phyloP scores from a whole-genome alignment of 2,113 vertebrate genomes.

The Malurus cyaneus region DNA sequence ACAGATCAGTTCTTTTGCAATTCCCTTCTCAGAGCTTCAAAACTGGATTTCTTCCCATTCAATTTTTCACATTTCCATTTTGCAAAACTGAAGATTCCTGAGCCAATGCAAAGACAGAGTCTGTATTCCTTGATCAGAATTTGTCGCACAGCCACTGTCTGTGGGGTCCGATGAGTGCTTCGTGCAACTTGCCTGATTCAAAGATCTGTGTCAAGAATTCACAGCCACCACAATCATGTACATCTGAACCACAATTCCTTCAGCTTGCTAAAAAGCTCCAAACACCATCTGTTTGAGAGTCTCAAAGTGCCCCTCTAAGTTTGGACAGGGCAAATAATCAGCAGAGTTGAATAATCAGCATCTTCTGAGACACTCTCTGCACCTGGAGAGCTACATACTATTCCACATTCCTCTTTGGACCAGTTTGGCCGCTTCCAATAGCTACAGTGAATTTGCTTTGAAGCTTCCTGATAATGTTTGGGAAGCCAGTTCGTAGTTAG shows the following conservation, averaged over 20 bases:
- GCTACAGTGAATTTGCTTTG: neutral
- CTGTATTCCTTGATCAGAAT: neutral
- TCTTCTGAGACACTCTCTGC: neutral
- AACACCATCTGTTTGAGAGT: neutral
- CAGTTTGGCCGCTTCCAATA: neutral
- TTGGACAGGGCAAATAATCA: neutral
- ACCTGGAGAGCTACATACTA: neutral
- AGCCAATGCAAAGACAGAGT: neutral
- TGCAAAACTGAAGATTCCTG: neutral
- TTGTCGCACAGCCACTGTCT: rapidly evolving
- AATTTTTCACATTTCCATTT: conserved; percentile 22
- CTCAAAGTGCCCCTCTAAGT: neutral
- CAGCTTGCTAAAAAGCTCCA: neutral
- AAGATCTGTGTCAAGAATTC: neutral
- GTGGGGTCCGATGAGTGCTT: rapidly evolving
- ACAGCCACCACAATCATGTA: neutral
- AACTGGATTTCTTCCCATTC: conserved; percentile 31
- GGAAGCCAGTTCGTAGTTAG: neutral
- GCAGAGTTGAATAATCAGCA: neutral
- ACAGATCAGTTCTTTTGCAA: conserved; percentile 4
- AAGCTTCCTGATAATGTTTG: neutral
- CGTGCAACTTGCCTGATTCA: neutral
- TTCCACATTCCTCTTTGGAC: neutral
- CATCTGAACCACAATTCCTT: neutral
- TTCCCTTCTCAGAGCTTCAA: conserved; percentile 16